phyloP scores from a whole-genome alignment of 1,140 invertebrate species.

The Formica selysi region DNA sequence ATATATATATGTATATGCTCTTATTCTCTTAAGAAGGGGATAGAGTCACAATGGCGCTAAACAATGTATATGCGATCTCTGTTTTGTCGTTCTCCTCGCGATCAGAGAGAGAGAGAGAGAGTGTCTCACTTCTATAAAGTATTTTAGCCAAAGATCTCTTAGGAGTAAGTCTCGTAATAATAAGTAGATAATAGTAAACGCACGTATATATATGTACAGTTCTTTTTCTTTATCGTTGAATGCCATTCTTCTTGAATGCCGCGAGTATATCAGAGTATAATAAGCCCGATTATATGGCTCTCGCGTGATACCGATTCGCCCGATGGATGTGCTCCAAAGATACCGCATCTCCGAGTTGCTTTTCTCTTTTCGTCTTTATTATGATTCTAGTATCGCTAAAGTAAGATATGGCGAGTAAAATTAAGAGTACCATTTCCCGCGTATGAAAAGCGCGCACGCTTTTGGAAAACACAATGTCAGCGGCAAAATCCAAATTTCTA shows the following conservation, averaged over 20 bases:
- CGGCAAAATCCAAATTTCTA: neutral
- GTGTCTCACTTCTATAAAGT: conserved; percentile 67
- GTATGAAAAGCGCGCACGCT: neutral
- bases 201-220: conserved; percentile 73
- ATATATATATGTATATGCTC: conserved; percentile 69
- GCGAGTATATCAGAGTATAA: conserved; percentile 54
- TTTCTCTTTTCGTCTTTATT: neutral
- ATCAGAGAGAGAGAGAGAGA: conserved; percentile 24
- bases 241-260: conserved; percentile 66
- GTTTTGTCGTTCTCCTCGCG: conserved; percentile 46
- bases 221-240: conserved; percentile 70
- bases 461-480: neutral
- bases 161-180: conserved; percentile 72
- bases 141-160: conserved; percentile 72
- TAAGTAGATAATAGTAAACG: conserved; percentile 76
- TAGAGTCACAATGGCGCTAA: conserved; percentile 73
- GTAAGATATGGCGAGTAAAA: neutral
- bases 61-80: conserved; percentile 65
- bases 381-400: neutral
- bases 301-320: conserved; percentile 39
- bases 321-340: conserved; percentile 42
- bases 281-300: conserved; percentile 50
- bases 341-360: neutral
- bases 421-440: neutral
- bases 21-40: conserved; percentile 67